Evolutionary conservation across 2,113 vertebrate species (phyloP).

Genomic region (Pelobates fuscus): DNA sequence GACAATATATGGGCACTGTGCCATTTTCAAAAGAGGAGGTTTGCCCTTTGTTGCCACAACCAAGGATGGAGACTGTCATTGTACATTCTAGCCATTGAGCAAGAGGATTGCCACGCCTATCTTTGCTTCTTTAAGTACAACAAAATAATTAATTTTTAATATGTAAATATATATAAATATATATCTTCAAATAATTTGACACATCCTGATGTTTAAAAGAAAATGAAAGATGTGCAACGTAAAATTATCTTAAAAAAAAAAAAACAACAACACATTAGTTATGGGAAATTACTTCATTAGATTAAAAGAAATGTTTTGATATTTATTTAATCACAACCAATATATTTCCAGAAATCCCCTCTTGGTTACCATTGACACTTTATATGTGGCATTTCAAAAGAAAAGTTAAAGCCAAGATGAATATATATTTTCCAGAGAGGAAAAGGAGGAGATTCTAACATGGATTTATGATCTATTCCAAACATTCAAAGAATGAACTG

Average conservation of each 20-base stretch:
- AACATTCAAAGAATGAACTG: slow-evolving; percentile 15
- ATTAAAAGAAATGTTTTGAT: slow-evolving; percentile 46
- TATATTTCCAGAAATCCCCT: slow-evolving; percentile 9
- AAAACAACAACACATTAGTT: slow-evolving; percentile 11
- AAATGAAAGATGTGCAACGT: neutral
- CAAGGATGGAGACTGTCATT: slow-evolving; percentile 5
- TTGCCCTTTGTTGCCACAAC: slow-evolving; percentile 4
- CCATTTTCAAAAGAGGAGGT: neutral
- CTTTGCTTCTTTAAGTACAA: slow-evolving; percentile 53
- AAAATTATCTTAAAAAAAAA: slow-evolving; percentile 23
- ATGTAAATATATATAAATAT: slow-evolving; percentile 65
- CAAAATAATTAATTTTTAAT: slow-evolving; percentile 53
- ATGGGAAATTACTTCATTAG: slow-evolving; percentile 31
- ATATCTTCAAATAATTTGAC: slow-evolving; percentile 51
- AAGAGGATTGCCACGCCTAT: slow-evolving; percentile 22
- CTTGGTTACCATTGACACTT: slow-evolving; percentile 1
- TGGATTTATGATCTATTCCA: slow-evolving; percentile 7
- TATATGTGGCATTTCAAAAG: neutral
- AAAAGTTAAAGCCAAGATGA: slow-evolving; percentile 21
- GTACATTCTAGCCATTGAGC: slow-evolving; percentile 44
- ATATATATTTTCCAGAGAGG: slow-evolving; percentile 5
- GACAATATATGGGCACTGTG: neutral
- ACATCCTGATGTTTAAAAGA: slow-evolving; percentile 50
- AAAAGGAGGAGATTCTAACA: slow-evolving; percentile 3
- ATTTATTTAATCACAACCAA: slow-evolving; percentile 49